These are phyloP conservation scores for Phainopepla nitens DNA, from an alignment of 2,113 vertebrate species.

Conservation along the genomic window DNA sequence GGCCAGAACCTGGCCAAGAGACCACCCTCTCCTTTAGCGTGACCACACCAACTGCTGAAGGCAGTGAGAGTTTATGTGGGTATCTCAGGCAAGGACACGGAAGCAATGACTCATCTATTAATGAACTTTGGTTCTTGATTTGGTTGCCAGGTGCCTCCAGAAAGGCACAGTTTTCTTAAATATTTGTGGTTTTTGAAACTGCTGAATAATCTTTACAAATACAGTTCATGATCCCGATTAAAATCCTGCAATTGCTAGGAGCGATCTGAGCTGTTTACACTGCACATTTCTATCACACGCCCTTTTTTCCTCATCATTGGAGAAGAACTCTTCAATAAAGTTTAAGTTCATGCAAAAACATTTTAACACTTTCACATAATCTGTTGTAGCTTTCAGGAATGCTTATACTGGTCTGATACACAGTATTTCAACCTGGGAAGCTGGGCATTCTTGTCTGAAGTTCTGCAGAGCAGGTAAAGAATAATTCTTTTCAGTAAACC, in stretches of 20 bases:
- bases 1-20: neutral
- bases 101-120: neutral
- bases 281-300: neutral
- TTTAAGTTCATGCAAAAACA: neutral
- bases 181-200: neutral
- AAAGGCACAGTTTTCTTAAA: conserved; percentile 3
- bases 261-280: neutral
- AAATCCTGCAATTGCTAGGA: neutral
- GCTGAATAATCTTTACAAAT: conserved; percentile 24
- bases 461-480: neutral
- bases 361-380: neutral
- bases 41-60: neutral
- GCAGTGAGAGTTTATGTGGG: neutral
- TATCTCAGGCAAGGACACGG: neutral
- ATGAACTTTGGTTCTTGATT: neutral
- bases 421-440: neutral
- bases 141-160: neutral
- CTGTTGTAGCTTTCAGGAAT: neutral
- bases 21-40: neutral
- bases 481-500: neutral
- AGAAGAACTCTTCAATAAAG: neutral
- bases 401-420: neutral
- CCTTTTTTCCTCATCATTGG: neutral
- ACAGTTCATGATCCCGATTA: neutral
- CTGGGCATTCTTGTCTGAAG: neutral